Evolutionary conservation across 2,113 vertebrate genomes (phyloP).

Genomic region (Australoheros scitulus): DNA sequence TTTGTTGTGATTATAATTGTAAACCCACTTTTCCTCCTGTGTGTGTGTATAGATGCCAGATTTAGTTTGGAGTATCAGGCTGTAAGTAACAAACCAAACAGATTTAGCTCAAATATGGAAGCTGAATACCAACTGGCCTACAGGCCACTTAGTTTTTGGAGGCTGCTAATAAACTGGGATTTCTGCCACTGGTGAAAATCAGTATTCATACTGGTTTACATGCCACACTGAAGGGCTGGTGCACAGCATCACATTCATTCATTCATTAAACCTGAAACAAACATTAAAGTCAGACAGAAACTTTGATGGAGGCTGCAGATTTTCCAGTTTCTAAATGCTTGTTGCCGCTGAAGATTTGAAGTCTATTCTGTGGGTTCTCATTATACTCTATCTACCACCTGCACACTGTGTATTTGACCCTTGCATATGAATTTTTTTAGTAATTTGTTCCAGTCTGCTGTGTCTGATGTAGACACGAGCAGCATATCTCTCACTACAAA

Average conservation of each 20-base stretch:
- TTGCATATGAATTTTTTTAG: background rate
- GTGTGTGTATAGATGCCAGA: background rate
- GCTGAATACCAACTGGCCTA: background rate
- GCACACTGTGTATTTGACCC: background rate
- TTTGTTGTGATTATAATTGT: background rate
- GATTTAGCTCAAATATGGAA: background rate
- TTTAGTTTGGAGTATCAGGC: background rate
- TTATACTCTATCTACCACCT: background rate
- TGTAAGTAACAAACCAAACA: background rate
- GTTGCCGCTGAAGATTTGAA: background rate
- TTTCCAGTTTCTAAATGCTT: rapidly evolving
- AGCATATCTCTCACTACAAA: background rate
- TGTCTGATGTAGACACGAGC: background rate
- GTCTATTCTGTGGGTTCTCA: background rate
- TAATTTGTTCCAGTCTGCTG: background rate
- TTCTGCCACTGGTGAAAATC: constrained; percentile 15
- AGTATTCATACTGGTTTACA: background rate
- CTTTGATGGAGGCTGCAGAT: background rate
- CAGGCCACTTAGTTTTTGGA: background rate
- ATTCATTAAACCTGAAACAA: background rate
- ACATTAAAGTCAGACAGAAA: rapidly evolving
- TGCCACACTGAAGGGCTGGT: background rate
- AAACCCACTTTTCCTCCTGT: background rate
- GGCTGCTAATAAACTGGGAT: background rate
- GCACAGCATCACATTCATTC: background rate